Evolutionary conservation across 1,140 invertebrate genomes (phyloP).

Genomic region (Drosophila melanica): DNA sequence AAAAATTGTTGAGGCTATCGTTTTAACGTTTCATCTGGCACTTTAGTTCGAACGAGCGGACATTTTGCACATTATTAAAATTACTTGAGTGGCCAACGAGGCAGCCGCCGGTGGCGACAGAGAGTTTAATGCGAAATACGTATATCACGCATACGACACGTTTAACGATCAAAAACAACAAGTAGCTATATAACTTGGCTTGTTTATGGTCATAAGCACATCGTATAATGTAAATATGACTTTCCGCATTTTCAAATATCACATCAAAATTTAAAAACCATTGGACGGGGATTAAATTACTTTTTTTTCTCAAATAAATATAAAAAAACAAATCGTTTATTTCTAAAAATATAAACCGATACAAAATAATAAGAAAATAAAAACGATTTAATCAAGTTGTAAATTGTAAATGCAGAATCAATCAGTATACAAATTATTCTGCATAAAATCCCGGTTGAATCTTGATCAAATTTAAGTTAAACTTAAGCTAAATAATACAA

Average conservation of each 20-base stretch:
- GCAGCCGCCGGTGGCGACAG: slow-evolving; percentile 30
- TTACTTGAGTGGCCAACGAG: slow-evolving; percentile 49
- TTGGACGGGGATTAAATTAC: not conserved
- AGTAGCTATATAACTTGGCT: not conserved
- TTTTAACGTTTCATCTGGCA: slow-evolving; percentile 51
- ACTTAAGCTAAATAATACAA: not conserved
- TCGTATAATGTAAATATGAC: slow-evolving; percentile 34
- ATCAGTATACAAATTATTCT: no score
- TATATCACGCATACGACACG: slow-evolving; percentile 58
- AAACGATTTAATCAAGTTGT: no score
- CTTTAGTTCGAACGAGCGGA: slow-evolving; percentile 58
- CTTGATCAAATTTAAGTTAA: not conserved
- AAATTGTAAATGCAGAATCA: no score
- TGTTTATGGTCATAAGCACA: slow-evolving; percentile 24
- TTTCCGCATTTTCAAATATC: slow-evolving; percentile 9
- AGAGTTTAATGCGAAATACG: slow-evolving; percentile 48
- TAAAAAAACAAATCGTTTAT: no score
- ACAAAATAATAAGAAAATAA: no score
- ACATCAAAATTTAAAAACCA: not conserved
- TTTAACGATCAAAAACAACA: slow-evolving; percentile 21
- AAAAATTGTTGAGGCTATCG: slow-evolving; percentile 37
- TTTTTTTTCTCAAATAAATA: no score
- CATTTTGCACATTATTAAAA: slow-evolving; percentile 79
- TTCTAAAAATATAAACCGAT: no score
- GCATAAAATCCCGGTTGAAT: no score